Conservation (phyloP, 2,113 vertebrate species). For the Acanthisitta chloris region DNA sequence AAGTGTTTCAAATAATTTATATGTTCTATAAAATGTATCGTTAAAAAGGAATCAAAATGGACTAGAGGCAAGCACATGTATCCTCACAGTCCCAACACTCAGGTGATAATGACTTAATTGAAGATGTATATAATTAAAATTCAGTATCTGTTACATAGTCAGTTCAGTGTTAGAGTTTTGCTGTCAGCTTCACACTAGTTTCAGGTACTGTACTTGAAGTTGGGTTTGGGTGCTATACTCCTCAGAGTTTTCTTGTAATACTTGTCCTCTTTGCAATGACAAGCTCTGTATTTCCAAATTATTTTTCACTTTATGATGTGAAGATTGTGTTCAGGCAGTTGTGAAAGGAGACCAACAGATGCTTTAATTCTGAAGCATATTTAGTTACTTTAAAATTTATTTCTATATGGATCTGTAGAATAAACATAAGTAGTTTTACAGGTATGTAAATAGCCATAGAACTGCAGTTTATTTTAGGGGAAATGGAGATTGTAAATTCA, state of each 20-base stretch:
- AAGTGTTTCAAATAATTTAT: background rate
- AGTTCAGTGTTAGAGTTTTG: background rate
- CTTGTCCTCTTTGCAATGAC: background rate
- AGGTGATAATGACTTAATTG: background rate
- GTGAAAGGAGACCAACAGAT: background rate
- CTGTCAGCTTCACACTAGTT: background rate
- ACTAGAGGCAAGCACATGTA: background rate
- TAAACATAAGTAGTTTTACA: background rate
- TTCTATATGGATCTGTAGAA: background rate
- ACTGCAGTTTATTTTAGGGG: background rate
- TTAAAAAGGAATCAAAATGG: background rate
- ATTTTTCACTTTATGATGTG: background rate
- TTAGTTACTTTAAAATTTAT: background rate
- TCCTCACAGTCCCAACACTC: background rate
- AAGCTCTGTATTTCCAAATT: background rate
- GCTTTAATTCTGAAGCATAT: background rate
- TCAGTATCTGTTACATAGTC: background rate
- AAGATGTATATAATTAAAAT: background rate
- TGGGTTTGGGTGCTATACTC: background rate
- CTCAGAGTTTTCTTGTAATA: background rate
- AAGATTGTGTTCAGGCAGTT: background rate
- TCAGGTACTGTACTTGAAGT: background rate
- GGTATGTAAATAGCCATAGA: fast-evolving
- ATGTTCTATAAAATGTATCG: background rate
- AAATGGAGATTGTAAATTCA: background rate